A percentile compares a stretch with the other conserved stretches of the same genome.
Evolutionary conservation across 2,113 vertebrate species (phyloP).

Genomic region (Engystomops pustulosus): DNA sequence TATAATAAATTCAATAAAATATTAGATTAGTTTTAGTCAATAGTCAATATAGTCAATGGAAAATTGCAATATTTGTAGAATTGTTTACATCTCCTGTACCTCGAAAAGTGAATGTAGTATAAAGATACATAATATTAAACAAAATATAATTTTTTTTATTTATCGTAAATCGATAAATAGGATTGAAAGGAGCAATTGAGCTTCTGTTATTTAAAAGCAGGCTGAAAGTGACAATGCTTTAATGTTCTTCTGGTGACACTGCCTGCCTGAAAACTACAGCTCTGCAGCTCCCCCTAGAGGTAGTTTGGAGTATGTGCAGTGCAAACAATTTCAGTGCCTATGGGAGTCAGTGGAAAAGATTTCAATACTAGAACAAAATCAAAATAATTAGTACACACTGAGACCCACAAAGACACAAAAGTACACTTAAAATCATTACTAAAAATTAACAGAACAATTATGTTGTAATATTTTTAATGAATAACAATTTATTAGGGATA

Average conservation of each 20-base stretch:
- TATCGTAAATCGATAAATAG: conserved; percentile 1
- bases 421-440: background rate
- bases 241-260: conserved; percentile 8
- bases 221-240: conserved; percentile 27
- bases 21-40: background rate
- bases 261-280: conserved; percentile 20
- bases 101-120: background rate
- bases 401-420: background rate
- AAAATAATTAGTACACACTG: background rate
- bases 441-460: background rate
- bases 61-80: background rate
- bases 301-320: background rate
- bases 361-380: background rate
- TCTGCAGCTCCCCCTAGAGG: conserved; percentile 54
- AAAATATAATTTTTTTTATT: background rate
- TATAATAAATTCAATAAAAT: background rate
- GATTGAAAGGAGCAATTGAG: background rate
- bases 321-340: background rate
- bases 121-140: background rate
- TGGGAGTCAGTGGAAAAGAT: background rate
- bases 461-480: background rate
- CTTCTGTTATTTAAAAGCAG: conserved; percentile 25
- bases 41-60: background rate
- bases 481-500: too few species aligned
- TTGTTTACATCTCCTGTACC: background rate